A percentile compares a stretch with the other conserved stretches of the same genome.
Evolutionary conservation across 2,113 vertebrate species (phyloP).

Genomic region (Anhinga anhinga): DNA sequence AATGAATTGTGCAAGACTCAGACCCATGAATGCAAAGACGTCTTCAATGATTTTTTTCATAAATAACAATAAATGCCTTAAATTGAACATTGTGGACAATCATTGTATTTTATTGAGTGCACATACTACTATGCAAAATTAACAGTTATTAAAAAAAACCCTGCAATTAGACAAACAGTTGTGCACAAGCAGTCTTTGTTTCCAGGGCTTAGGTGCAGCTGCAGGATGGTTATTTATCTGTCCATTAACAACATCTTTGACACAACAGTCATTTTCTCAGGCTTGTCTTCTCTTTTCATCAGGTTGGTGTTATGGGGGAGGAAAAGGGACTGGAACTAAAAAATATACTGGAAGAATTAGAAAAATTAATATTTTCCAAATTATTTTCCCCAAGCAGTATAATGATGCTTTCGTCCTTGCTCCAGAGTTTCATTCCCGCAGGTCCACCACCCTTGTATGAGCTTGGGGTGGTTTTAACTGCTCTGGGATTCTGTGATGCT

Average conservation of each 20-base stretch:
- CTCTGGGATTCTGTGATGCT: not conserved
- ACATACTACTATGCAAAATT: not conserved
- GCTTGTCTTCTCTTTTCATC: not conserved
- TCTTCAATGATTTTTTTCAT: not conserved
- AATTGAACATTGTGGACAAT: not conserved
- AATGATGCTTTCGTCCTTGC: not conserved
- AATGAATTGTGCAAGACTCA: conserved; percentile 36
- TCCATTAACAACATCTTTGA: not conserved
- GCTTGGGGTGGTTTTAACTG: not conserved
- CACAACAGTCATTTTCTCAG: not conserved
- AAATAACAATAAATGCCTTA: conserved; percentile 6
- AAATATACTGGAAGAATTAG: not conserved
- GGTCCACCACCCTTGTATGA: not conserved
- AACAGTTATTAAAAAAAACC: not conserved
- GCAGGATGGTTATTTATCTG: not conserved
- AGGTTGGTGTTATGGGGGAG: not conserved
- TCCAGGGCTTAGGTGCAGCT: not conserved
- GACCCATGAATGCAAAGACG: not conserved
- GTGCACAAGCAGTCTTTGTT: not conserved
- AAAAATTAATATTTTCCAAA: not conserved
- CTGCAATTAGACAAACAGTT: not conserved
- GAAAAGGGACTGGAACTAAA: not conserved
- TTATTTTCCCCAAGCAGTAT: not conserved
- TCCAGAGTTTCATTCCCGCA: not conserved
- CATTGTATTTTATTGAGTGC: not conserved